Evolutionary conservation across 2,888 invertebrate genomes (phyloP), one percentile per base, ranked within the genome.

Genomic region (Hypomecis atomaria): DNA sequence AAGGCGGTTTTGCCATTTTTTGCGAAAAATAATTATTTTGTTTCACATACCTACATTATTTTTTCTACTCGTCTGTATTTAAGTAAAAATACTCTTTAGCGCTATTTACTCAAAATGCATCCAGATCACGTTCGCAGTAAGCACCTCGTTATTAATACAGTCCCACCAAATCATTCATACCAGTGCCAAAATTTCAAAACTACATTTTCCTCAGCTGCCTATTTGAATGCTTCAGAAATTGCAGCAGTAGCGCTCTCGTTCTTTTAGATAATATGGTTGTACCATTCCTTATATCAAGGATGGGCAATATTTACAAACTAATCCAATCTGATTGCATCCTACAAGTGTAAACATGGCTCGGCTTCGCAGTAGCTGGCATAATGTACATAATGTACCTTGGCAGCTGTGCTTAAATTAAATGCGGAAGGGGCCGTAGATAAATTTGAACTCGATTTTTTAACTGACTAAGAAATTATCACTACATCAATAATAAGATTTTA

Each of bases 261-360:
- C 11, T 13, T 4, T 34, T 37, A 47, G 33, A n/a, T 36, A 36
- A 49, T 4, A n/a, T 49, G 11, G 48, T 49, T 0, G 10, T 49
- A 55, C 38, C 44, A 61, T 43, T 45, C 6, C 8, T 40, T 58
- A 50, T 58, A 45, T 54, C 59, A 59, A 56, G 59, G 55, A 64
- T 59, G 33, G 40, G 44, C 56, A 59, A 64, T 64, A 64, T 64
- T 64, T 64, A 59, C 64, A 52, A 59, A 59, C 55, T 40, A 50
- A 64, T 59, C 59, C 59, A 50, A 55, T 59, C 55, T 49, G 59
- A 63, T 63, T 63, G 59, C 45, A 59, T 64, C 48, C 48, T 48
- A 38, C 44, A 7, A 45, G 44, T 44, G 37, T 63, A 55, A 54
- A 59, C 55, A 59, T 58, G 48, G 5, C 5, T 53, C 38, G 54